phyloP scores from a whole-genome alignment of 2,113 vertebrate genomes.

The Propithecus coquereli region DNA sequence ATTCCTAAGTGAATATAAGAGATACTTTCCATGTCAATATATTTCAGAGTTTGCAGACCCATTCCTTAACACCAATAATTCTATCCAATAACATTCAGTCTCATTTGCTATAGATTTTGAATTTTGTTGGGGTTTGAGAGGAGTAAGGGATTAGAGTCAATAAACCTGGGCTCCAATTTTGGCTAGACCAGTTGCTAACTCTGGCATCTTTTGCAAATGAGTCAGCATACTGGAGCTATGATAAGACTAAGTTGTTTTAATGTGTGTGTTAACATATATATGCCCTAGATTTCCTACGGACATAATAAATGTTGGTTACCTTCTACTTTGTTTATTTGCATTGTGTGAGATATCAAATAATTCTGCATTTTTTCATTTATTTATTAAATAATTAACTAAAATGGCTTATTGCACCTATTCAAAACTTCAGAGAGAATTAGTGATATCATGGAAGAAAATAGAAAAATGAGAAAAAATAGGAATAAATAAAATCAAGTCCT shows the following conservation, averaged over 20 bases:
- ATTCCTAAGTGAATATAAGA: neutral
- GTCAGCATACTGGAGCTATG: neutral
- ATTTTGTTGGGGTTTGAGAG: neutral
- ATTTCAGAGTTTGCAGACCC: neutral
- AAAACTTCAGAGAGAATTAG: neutral
- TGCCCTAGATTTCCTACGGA: neutral
- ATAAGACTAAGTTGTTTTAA: neutral
- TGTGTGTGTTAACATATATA: neutral
- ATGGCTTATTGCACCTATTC: neutral
- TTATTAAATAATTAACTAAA: neutral
- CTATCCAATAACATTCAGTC: neutral
- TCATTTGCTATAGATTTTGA: neutral
- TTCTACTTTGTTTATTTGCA: neutral
- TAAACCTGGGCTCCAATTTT: neutral
- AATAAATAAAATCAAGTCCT: neutral
- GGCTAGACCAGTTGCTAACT: neutral
- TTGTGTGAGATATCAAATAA: neutral
- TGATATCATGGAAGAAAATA: neutral
- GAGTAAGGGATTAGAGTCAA: neutral
- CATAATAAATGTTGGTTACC: neutral
- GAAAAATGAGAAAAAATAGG: neutral
- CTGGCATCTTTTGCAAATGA: neutral
- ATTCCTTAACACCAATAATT: neutral
- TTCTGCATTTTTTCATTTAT: neutral
- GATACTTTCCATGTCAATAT: neutral